phyloP scores from a whole-genome alignment of 2,888 invertebrate species.

The Lapara coniferarum region DNA sequence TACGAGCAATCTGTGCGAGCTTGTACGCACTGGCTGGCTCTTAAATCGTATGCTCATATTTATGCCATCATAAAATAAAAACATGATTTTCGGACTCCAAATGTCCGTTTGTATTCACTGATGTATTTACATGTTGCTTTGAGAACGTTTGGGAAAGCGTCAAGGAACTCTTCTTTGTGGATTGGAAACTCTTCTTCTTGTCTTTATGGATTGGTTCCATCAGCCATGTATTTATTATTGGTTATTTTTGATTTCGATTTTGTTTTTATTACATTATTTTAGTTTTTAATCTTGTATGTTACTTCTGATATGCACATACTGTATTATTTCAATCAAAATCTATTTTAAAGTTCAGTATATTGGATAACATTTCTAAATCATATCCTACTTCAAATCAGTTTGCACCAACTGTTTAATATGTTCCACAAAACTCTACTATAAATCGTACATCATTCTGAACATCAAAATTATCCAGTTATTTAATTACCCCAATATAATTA shows the following conservation, averaged over 20 bases:
- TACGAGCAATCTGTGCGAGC: slow-evolving; percentile 61
- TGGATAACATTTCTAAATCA: too few relatives aligned
- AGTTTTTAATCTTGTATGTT: too few relatives aligned
- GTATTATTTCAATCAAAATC: too few relatives aligned
- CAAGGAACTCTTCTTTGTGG: slow-evolving; percentile 1
- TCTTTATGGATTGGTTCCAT: not conserved
- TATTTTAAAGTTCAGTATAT: too few relatives aligned
- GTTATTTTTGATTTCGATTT: not conserved
- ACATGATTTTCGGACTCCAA: slow-evolving; percentile 57
- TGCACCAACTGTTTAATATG: not conserved
- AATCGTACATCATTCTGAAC: not conserved
- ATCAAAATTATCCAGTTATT: not conserved
- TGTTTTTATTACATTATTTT: too few relatives aligned
- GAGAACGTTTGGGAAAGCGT: not conserved
- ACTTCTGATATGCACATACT: too few relatives aligned
- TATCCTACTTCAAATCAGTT: not conserved
- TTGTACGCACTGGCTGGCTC: slow-evolving; percentile 26
- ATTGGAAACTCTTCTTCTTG: too few relatives aligned
- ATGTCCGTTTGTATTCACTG: slow-evolving; percentile 12
- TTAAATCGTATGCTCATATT: slow-evolving; percentile 54
- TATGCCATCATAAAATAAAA: slow-evolving; percentile 76
- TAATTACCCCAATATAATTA: slow-evolving; percentile 1
- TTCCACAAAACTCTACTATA: too few relatives aligned
- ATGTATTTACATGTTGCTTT: slow-evolving; percentile 8
- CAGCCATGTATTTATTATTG: not conserved